A percentile compares a stretch with the other conserved stretches of the same genome.
Conservation (phyloP, 2,888 invertebrate genomes). For the Mantis religiosa region DNA sequence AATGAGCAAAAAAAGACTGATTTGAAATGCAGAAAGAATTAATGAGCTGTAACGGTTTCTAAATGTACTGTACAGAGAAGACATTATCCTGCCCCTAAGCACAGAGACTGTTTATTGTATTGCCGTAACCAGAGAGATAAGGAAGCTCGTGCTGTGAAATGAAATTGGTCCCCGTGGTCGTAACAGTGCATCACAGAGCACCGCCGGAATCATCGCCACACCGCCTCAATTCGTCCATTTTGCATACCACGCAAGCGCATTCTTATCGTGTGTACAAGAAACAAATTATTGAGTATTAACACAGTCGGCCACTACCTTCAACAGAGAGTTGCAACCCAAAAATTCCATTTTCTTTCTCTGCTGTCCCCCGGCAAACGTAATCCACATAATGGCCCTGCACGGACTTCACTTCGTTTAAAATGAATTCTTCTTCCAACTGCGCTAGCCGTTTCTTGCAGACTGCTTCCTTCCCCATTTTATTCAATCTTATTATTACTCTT, state of each 20-base stretch:
- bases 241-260: neutral
- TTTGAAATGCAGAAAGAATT: neutral
- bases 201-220: neutral
- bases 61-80: neutral
- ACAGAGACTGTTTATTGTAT: neutral
- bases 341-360: neutral
- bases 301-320: neutral
- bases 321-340: neutral
- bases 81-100: neutral
- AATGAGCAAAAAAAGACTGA: neutral
- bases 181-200: neutral
- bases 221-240: neutral
- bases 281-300: neutral
- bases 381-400: neutral
- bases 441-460: neutral
- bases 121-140: neutral
- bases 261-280: neutral
- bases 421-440: neutral
- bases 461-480: neutral
- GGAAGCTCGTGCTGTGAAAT: neutral
- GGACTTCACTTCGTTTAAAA: neutral
- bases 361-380: neutral
- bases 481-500: no score
- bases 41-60: neutral
- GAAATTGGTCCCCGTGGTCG: neutral